Percentiles rank a stretch among this genome's conserved stretches.
These are phyloP conservation scores for Agrotis ipsilon DNA, from an alignment of 2,888 invertebrate genomes.

Conservation along the genomic window DNA sequence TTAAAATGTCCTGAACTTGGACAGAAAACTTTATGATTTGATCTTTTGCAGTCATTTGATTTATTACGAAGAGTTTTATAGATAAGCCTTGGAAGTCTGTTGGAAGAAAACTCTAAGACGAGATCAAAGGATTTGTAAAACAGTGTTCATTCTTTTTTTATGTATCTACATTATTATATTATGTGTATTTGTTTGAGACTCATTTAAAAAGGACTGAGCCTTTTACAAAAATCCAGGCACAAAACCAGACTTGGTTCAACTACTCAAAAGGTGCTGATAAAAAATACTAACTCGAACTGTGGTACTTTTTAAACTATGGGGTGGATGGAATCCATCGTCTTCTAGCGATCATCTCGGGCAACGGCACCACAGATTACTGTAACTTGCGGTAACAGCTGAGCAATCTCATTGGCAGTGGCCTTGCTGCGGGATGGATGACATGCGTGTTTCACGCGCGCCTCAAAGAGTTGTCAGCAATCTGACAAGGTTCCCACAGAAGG, in stretches of 20 bases:
- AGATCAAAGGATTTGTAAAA: neutral
- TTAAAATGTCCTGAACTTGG: slow-evolving; percentile 53
- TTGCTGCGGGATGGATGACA: too few species aligned
- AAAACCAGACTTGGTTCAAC: neutral
- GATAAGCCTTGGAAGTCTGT: slow-evolving; percentile 27
- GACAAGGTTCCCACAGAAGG: too few species aligned
- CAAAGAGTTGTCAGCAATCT: too few species aligned
- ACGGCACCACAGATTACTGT: too few species aligned
- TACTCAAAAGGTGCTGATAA: neutral
- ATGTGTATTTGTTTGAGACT: neutral
- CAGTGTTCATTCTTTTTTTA: slow-evolving; percentile 18
- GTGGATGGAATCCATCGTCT: too few species aligned
- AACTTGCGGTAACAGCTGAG: too few species aligned
- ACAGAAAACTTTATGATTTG: slow-evolving; percentile 46
- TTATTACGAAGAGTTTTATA: slow-evolving; percentile 33
- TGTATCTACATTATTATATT: too few species aligned
- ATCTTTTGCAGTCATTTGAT: slow-evolving; percentile 47
- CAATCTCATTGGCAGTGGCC: too few species aligned
- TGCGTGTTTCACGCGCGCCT: too few species aligned
- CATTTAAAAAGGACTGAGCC: neutral
- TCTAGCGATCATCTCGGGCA: too few species aligned
- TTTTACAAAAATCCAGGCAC: neutral
- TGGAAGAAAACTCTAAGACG: neutral
- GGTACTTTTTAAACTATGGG: too few species aligned
- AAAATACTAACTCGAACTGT: too few species aligned